Evolutionary conservation across 2,888 invertebrate genomes (phyloP).

Genomic region (Drosophila nr. perissopoda): DNA sequence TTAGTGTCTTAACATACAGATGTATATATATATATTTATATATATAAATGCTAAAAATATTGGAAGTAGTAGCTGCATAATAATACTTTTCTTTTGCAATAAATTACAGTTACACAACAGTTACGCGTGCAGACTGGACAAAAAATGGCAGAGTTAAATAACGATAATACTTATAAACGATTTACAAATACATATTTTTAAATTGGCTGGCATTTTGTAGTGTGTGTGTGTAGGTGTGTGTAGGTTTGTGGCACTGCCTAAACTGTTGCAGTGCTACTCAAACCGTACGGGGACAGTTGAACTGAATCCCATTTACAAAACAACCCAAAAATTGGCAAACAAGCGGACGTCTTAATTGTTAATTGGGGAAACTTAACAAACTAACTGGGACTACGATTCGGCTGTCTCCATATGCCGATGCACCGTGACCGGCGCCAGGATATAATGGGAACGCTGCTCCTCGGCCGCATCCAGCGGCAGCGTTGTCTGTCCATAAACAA

Average conservation of each 20-base stretch:
- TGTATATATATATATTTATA: slow-evolving; percentile 6
- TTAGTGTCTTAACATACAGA: slow-evolving; percentile 59
- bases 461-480: slow-evolving; percentile 69
- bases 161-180: slow-evolving; percentile 49
- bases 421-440: slow-evolving; percentile 95
- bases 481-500: slow-evolving; percentile 80
- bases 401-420: slow-evolving; percentile 94
- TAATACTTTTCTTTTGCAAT: slow-evolving; percentile 69
- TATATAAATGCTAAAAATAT: slow-evolving; percentile 68
- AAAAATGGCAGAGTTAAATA: slow-evolving; percentile 68
- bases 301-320: slow-evolving; percentile 57
- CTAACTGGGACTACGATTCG: slow-evolving; percentile 78
- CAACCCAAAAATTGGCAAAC: slow-evolving; percentile 74
- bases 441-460: slow-evolving; percentile 85
- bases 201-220: slow-evolving; percentile 66
- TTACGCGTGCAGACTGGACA: slow-evolving; percentile 47
- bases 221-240: slow-evolving; percentile 12
- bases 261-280: slow-evolving; percentile 20
- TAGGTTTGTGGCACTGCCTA: slow-evolving; percentile 10
- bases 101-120: slow-evolving; percentile 69
- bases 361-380: slow-evolving; percentile 44
- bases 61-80: slow-evolving; percentile 78
- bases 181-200: slow-evolving; percentile 36
- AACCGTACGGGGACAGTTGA: slow-evolving; percentile 57
- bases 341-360: slow-evolving; percentile 61